Evolutionary conservation across 2,888 invertebrate genomes (phyloP), one percentile per base, ranked within the genome.

Genomic region (Agonum fuliginosum): DNA sequence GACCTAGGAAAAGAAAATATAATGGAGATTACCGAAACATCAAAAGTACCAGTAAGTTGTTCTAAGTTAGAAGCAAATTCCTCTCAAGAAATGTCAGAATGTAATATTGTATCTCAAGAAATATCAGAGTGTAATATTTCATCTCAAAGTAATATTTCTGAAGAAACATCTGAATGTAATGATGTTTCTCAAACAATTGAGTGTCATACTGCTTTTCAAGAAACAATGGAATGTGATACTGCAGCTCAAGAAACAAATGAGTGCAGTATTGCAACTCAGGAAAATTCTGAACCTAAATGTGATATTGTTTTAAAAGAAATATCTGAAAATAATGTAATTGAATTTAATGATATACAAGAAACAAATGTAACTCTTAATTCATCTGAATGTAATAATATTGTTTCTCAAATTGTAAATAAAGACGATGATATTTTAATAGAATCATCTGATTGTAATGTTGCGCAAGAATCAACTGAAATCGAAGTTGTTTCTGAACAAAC

Each of bases 1-100:
- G 65, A 27, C 17, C 30, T 17, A 27, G 74, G 41, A 62, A 58
- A 27, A 27, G 74, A 65, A 43, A 62, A 65, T 27, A 17, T 5
- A 4, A 43, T 74, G 43, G 30, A 74, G 8, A 20, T 10, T 5
- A 51, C 30, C 17, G 17, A 48, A 17, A 17, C 8, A 17, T 19
- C 14, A 5, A 14, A 27, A 22, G 22, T 24, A 14, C 24, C 69
- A 20, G 46, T 62, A 30, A 62, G 22, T 24, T 34, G 14, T 37
- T n/a, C 34, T 65, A 20, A 19, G 20, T 24, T 17, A 69, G 43
- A 69, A 69, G 14, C 12, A 65, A 65, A 14, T 19, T 17, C 12
- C 1, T 5, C 5, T 8, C 5, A 10, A 5, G 48, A 48, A 14
- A 48, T 8, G 17, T 46, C 12, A 3, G 48, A 48, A 48, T 5